phyloP scores from a whole-genome alignment of 2,113 vertebrate genomes.

The Columba livia region DNA sequence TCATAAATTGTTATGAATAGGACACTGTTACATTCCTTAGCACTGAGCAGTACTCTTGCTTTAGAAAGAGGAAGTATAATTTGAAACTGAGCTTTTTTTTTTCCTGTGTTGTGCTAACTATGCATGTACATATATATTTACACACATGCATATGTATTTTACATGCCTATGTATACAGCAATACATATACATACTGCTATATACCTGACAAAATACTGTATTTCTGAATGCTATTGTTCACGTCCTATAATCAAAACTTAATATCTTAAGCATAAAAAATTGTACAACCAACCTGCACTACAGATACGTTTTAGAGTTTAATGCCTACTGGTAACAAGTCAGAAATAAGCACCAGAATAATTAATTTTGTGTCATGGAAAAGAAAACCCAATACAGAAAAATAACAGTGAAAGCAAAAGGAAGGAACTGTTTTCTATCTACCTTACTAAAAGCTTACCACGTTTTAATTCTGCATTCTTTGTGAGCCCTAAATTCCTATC shows the following conservation, averaged over 20 bases:
- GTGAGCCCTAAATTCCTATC: neutral
- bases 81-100: neutral
- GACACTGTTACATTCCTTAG: neutral
- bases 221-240: neutral
- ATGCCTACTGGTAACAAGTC: neutral
- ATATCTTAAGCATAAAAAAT: neutral
- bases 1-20: conserved; percentile 20
- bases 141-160: neutral
- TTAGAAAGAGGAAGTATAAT: neutral
- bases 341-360: neutral
- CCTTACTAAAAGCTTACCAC: neutral
- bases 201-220: neutral
- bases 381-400: neutral
- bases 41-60: neutral
- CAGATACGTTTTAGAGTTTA: neutral
- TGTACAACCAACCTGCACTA: neutral
- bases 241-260: neutral
- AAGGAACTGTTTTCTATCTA: neutral
- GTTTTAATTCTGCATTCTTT: neutral
- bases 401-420: neutral
- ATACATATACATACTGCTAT: neutral
- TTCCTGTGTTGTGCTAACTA: neutral
- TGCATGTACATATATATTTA: neutral
- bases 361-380: neutral
- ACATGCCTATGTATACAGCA: neutral